A percentile compares a stretch with the other conserved stretches of the same genome.
Evolutionary conservation across 2,888 invertebrate genomes (phyloP).

Genomic region (Xestia sexstrigata): DNA sequence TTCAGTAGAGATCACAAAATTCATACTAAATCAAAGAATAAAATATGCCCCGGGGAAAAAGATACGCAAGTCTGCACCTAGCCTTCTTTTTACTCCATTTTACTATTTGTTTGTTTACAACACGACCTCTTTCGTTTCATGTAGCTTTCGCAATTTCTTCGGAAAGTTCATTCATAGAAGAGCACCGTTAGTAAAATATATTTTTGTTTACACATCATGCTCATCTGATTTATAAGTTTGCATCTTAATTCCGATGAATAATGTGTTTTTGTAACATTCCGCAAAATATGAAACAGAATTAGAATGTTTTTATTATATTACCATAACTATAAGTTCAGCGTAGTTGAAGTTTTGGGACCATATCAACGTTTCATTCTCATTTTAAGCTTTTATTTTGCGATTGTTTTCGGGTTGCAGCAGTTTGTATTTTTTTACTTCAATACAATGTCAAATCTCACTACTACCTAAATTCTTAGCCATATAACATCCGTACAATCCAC

Average conservation of each 20-base stretch:
- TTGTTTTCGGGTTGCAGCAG: neutral
- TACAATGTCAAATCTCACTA: neutral
- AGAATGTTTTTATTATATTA: neutral
- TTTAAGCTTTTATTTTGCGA: neutral
- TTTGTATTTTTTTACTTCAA: neutral
- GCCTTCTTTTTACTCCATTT: slow-evolving; percentile 20
- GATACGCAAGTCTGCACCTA: slow-evolving; percentile 14
- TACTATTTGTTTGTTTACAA: slow-evolving; percentile 37
- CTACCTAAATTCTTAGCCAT: neutral
- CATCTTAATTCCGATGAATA: slow-evolving; percentile 47
- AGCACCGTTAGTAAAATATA: slow-evolving; percentile 38
- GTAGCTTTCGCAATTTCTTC: slow-evolving; percentile 51
- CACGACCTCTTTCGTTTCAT: slow-evolving; percentile 29
- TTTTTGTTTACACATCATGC: slow-evolving; percentile 40
- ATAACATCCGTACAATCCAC: neutral
- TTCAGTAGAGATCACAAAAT: neutral
- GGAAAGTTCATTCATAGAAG: slow-evolving; percentile 57
- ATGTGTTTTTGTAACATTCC: slow-evolving; percentile 7
- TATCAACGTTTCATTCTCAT: neutral
- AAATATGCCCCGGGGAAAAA: neutral
- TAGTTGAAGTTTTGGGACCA: neutral
- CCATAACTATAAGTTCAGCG: neutral
- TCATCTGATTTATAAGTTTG: slow-evolving; percentile 49
- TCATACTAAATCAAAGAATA: neutral
- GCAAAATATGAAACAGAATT: neutral